phyloP scores from a whole-genome alignment of 2,797 vertebrate genomes.

The Glossophaga mutica region DNA sequence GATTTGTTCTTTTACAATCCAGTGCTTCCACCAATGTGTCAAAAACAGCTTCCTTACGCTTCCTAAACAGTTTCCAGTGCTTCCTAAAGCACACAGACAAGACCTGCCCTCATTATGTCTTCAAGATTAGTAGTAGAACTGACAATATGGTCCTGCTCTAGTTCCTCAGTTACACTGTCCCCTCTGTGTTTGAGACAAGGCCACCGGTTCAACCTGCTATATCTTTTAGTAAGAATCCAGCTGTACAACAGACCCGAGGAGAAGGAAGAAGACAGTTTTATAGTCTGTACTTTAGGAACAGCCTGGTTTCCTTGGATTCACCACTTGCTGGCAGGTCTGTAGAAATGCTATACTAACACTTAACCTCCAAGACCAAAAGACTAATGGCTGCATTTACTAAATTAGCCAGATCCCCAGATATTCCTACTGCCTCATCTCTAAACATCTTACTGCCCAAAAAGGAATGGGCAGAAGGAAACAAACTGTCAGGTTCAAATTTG shows the following conservation, averaged over 20 bases:
- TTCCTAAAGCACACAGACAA: not conserved
- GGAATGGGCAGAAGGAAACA: not conserved
- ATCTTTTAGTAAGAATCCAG: constrained; percentile 17
- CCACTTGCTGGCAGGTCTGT: not conserved
- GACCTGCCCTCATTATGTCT: not conserved
- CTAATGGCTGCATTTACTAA: constrained; percentile 11
- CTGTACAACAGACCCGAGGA: not conserved
- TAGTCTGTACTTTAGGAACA: not conserved
- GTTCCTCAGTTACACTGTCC: not conserved
- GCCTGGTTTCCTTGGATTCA: not conserved
- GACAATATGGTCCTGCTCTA: not conserved
- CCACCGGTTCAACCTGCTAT: not conserved
- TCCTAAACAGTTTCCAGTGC: no score
- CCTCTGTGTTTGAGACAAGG: not conserved
- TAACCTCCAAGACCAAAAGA: constrained; percentile 20
- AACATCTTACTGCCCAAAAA: constrained; percentile 14
- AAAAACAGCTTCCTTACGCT: constrained; percentile 12
- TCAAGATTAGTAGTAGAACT: not conserved
- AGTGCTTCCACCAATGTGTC: not conserved
- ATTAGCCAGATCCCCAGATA: not conserved
- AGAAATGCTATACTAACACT: not conserved
- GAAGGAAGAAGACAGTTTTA: constrained; percentile 4
- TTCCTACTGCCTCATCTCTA: not conserved
- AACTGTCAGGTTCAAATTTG: not conserved
- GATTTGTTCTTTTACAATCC: not conserved